A percentile compares a stretch with the other conserved stretches of the same genome.
These are phyloP conservation scores for Anthophora plumipes DNA, from an alignment of 2,888 invertebrate genomes.

Conservation along the genomic window DNA sequence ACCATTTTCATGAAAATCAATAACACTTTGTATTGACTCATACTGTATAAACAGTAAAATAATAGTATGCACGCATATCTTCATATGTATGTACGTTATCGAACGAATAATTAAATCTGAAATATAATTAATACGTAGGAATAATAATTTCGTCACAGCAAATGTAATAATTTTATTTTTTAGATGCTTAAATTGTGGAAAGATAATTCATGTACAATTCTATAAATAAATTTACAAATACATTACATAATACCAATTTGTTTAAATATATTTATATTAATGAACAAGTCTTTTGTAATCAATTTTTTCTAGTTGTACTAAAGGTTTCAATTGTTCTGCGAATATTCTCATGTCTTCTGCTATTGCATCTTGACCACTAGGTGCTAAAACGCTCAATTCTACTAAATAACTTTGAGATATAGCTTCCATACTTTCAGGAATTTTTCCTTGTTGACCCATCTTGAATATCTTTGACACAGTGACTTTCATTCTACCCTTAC, in stretches of 20 bases:
- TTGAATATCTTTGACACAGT: constrained; percentile 98
- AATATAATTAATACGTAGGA: background rate
- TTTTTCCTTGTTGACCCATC: constrained; percentile 90
- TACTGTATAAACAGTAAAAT: constrained; percentile 22
- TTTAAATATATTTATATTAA: constrained; percentile 48
- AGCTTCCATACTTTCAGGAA: constrained; percentile 90
- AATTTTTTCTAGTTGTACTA: constrained; percentile 96
- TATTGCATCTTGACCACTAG: constrained; percentile 96
- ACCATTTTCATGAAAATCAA: constrained; percentile 45
- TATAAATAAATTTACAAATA: constrained; percentile 14
- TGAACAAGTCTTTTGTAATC: constrained; percentile 91
- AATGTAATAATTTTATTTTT: constrained; percentile 8
- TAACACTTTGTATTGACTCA: constrained; percentile 46
- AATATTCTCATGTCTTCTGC: constrained; percentile 98
- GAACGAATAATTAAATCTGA: constrained; percentile 23
- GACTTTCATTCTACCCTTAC: constrained; percentile 98
- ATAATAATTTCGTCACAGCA: background rate
- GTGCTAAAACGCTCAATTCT: constrained; percentile 95
- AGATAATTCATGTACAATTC: constrained; percentile 28
- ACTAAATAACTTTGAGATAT: constrained; percentile 97
- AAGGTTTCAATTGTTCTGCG: constrained; percentile 96
- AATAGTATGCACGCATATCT: background rate
- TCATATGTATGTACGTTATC: background rate
- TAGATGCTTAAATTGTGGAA: constrained; percentile 9
- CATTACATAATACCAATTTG: constrained; percentile 18